phyloP scores from a whole-genome alignment of 2,797 vertebrate genomes.

The Malacoctenus gilli region DNA sequence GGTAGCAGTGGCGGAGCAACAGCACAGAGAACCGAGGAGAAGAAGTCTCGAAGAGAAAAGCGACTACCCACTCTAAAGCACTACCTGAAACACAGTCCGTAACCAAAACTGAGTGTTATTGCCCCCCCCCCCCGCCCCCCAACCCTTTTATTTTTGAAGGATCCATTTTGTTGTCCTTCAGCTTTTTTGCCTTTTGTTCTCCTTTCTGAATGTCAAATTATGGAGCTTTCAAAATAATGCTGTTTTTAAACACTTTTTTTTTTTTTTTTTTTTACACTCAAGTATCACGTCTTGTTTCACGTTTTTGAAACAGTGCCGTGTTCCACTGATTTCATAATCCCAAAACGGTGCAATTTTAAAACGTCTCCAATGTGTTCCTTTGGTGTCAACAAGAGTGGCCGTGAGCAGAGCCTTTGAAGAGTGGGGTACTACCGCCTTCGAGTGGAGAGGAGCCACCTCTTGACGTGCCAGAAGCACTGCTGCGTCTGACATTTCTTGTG shows the following conservation, averaged over 20 bases:
- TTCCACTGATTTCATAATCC: not conserved
- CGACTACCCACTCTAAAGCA: slow-evolving; percentile 73
- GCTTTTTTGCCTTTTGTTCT: slow-evolving; percentile 1
- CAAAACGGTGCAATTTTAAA: slow-evolving; percentile 8
- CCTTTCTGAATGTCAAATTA: slow-evolving; percentile 2
- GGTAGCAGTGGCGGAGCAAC: slow-evolving; percentile 36
- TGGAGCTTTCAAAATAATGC: not conserved
- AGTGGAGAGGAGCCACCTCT: slow-evolving; percentile 26
- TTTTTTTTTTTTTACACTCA: not conserved
- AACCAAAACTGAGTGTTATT: slow-evolving; percentile 6
- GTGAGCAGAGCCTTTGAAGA: not conserved
- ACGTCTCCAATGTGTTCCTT: slow-evolving; percentile 1
- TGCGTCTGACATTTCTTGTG: slow-evolving; percentile 57
- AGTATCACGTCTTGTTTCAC: slow-evolving; percentile 4
- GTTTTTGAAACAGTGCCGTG: not conserved
- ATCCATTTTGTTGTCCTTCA: not conserved
- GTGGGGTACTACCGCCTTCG: too few relatives aligned
- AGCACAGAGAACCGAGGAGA: slow-evolving; percentile 45
- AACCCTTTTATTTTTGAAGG: too few relatives aligned
- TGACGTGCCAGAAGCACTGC: slow-evolving; percentile 38
- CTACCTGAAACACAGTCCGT: slow-evolving; percentile 47
- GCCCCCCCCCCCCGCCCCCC: too few relatives aligned
- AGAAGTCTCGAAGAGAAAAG: slow-evolving; percentile 52
- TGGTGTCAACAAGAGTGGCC: slow-evolving; percentile 1
- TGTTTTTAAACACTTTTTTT: not conserved